phyloP scores from a whole-genome alignment of 2,888 invertebrate species.

The Branchipolynoe longqiensis region DNA sequence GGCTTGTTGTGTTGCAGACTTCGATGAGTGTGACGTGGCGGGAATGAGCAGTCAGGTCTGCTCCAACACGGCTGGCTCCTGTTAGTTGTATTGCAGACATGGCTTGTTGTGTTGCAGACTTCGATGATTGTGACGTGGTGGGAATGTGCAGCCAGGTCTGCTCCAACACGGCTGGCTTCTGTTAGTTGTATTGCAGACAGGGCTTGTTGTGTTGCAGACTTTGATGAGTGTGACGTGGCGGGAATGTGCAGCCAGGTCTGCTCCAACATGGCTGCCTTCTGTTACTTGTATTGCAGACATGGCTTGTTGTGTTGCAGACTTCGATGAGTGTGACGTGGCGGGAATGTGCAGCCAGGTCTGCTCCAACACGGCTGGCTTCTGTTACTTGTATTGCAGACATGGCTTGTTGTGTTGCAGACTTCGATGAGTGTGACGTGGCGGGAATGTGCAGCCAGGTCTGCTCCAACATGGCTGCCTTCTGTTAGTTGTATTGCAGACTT shows the following conservation, averaged over 20 bases:
- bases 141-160: constrained; percentile 95
- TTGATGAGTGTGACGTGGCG: constrained; percentile 89
- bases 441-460: constrained; percentile 95
- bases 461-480: constrained; percentile 91
- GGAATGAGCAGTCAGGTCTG: constrained; percentile 95
- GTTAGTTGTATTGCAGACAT: constrained; percentile 90
- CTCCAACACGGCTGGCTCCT: constrained; percentile 91
- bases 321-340: constrained; percentile 89
- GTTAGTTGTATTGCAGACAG: no score
- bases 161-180: constrained; percentile 91
- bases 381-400: constrained; percentile 90
- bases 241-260: constrained; percentile 95
- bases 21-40: constrained; percentile 89
- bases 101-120: constrained; percentile 87
- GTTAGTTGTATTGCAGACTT: constrained; percentile 90
- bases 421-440: constrained; percentile 89
- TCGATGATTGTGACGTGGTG: constrained; percentile 89
- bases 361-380: constrained; percentile 91
- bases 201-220: constrained; percentile 84
- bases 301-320: constrained; percentile 87
- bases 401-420: constrained; percentile 87
- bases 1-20: constrained; percentile 87
- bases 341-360: constrained; percentile 95
- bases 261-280: constrained; percentile 91
- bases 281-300: constrained; percentile 90